These are phyloP conservation scores for Hyphantria cunea DNA, from an alignment of 1,140 invertebrate genomes.

Conservation along the genomic window DNA sequence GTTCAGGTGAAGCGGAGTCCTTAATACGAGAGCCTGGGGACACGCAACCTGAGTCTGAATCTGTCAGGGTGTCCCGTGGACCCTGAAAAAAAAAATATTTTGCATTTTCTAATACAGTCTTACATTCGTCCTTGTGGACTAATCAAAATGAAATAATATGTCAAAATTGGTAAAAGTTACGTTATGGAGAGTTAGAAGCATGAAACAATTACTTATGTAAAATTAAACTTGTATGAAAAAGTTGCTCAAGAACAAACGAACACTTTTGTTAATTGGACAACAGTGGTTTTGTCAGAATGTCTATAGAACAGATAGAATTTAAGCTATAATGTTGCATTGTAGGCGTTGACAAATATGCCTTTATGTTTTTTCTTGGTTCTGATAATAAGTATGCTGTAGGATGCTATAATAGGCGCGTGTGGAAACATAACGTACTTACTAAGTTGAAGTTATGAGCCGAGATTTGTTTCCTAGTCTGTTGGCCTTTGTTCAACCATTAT, in stretches of 20 bases:
- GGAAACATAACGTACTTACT: not conserved
- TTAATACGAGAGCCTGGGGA: conserved; percentile 79
- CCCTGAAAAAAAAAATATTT: conserved; percentile 49
- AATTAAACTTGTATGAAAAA: conserved; percentile 8
- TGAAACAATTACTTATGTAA: conserved; percentile 16
- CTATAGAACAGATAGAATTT: not conserved
- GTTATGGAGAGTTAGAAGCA: conserved; percentile 14
- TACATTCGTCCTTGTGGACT: conserved; percentile 6
- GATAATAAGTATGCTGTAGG: conserved; percentile 24
- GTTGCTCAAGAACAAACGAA: conserved; percentile 4
- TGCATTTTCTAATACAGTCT: not conserved
- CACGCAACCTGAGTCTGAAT: conserved; percentile 80
- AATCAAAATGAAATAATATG: not conserved
- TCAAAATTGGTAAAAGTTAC: conserved; percentile 18
- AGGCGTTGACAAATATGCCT: conserved; percentile 22
- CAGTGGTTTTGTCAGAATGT: conserved; percentile 1
- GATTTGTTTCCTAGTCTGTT: conserved; percentile 18
- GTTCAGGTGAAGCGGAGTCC: conserved; percentile 78
- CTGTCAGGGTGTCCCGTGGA: conserved; percentile 77
- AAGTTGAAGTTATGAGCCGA: conserved; percentile 15
- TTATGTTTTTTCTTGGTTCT: conserved; percentile 12
- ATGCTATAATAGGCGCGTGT: conserved; percentile 17
- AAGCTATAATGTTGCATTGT: conserved; percentile 1
- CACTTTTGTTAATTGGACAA: conserved; percentile 14
- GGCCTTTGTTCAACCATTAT: conserved; percentile 1